Evolutionary conservation across 1,140 invertebrate genomes (phyloP).

Genomic region (Ostrea edulis): DNA sequence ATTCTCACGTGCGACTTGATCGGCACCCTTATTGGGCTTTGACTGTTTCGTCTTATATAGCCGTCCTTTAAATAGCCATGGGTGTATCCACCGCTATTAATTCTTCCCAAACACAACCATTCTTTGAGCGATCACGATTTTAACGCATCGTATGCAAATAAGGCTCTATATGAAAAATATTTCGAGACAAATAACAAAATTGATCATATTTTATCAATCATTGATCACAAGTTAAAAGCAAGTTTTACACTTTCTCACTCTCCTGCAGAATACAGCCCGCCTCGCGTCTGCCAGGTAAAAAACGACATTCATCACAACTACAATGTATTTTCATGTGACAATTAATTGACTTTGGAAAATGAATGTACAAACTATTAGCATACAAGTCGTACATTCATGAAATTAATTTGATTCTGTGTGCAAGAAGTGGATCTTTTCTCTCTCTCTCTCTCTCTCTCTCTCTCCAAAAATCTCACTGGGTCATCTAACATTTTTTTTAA

Average conservation of each 20-base stretch:
- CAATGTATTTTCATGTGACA: slow-evolving; percentile 25
- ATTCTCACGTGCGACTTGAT: slow-evolving; percentile 11
- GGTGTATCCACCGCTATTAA: slow-evolving; percentile 7
- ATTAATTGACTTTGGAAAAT: slow-evolving; percentile 22
- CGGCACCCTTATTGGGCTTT: slow-evolving; percentile 22
- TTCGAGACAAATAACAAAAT: slow-evolving; percentile 18
- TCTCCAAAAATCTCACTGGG: background rate
- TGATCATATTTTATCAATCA: slow-evolving; percentile 28
- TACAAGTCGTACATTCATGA: slow-evolving; percentile 7
- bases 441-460: background rate
- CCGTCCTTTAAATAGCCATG: background rate
- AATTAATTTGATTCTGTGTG: background rate
- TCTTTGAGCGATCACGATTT: slow-evolving; percentile 1
- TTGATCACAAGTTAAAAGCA: background rate
- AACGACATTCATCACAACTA: background rate
- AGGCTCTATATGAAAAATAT: background rate
- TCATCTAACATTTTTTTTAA: background rate
- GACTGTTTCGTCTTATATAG: background rate
- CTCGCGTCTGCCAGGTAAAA: background rate
- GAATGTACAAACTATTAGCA: slow-evolving; percentile 12
- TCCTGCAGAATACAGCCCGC: background rate
- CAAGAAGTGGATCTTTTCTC: background rate
- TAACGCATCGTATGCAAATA: background rate
- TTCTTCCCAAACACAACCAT: background rate
- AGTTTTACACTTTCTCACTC: background rate